Base-by-base conservation (phyloP, 2,888 invertebrate genomes). In the Venustoraphidia nigricollis region DNA sequence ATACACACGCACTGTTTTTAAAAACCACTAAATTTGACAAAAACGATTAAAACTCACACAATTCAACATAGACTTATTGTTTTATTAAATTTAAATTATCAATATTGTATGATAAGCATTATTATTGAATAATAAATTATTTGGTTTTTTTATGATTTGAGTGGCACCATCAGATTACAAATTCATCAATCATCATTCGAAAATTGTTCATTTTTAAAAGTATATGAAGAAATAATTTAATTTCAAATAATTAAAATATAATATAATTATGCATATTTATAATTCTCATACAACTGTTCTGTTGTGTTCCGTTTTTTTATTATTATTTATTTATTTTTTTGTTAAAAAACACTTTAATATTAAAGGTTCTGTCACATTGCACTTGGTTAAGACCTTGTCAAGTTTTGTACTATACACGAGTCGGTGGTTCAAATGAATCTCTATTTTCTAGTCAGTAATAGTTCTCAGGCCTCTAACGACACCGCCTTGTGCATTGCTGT, bases 131-230 rank as follows among this genome's bases (percentile, higher is more conserved):
- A 64, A 66, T 65, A 66, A 67, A 66, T 66, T 67, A 66, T 68
- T 68, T 67, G 67, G 67, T 68, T 66, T 66, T 58, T 63, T 66
- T 65, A 65, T 66, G 63, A 64, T 62, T 60, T 60, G 63, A 63
- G 66, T 64, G 66, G 65, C 65, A 64, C 65, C 65, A 60, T 56
- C 54, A 56, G 54, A 53, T 55, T 55, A 45, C 14, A 36, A 17
- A 17, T 45, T 37, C 36, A 45, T 39, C n/a, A 14, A 39, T 10
- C 14, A 39, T 39, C 14, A 39, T 14, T 14, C 10, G 40, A 14
- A 11, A 11, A 14, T 39, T 14, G 40, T 14, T 39, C 40, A 39
- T 11, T 11, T 39, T 14, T 14, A 39, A 14, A 39, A 39, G 40
- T 39, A 14, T 39, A 39, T 39, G 11, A 39, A 39, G 14, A 14